These are phyloP conservation scores for Neomonachus schauinslandi DNA, from an alignment of 2,113 vertebrate genomes.

Conservation along the genomic window DNA sequence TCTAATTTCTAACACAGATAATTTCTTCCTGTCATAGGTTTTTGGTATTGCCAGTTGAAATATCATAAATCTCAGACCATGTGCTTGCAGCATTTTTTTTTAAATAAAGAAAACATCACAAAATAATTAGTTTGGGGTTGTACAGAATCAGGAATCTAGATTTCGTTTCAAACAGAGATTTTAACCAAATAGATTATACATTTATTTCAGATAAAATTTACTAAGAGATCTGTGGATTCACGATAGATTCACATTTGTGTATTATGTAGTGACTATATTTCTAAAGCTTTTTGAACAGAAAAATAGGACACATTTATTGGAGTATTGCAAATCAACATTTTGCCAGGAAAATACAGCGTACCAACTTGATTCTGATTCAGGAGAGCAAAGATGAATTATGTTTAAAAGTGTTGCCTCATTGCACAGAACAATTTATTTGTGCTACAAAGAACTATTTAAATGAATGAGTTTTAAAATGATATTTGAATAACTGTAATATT, in stretches of 20 bases:
- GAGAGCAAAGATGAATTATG: not conserved
- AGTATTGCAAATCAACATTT: constrained; percentile 14
- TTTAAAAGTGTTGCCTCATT: constrained; percentile 7
- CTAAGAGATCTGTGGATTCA: not conserved
- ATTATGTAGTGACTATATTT: not conserved
- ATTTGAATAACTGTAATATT: constrained; percentile 62
- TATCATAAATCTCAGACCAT: not conserved
- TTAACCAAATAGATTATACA: not conserved
- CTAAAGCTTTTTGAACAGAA: not conserved
- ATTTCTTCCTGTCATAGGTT: not conserved
- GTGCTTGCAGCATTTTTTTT: not conserved
- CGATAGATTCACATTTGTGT: not conserved
- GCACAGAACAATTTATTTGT: constrained; percentile 31
- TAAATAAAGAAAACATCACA: not conserved
- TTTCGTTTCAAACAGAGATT: not conserved
- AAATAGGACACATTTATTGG: not conserved
- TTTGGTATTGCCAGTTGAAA: not conserved
- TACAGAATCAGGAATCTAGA: not conserved
- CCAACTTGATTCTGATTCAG: constrained; percentile 49
- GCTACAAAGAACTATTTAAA: constrained; percentile 52
- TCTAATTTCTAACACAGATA: not conserved
- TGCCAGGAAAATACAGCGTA: not conserved
- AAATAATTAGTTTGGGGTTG: not conserved
- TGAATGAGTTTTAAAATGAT: constrained; percentile 53
- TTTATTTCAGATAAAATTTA: not conserved